Percentiles rank a stretch among this genome's conserved stretches.
These are phyloP conservation scores for Setophaga petechia DNA, from an alignment of 2,113 vertebrate species.

Conservation along the genomic window DNA sequence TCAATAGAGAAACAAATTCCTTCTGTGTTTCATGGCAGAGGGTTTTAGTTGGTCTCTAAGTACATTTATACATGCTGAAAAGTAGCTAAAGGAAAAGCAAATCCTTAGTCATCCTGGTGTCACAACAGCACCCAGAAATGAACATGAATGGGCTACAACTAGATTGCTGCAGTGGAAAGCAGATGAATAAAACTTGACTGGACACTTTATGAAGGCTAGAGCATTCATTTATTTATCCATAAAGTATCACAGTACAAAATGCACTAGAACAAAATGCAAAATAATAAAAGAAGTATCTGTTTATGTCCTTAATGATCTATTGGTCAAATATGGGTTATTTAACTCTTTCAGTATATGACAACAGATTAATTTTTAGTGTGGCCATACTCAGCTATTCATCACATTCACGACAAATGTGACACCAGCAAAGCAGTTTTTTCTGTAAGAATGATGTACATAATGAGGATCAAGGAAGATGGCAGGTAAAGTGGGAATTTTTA, in stretches of 20 bases:
- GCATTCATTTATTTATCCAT: background rate
- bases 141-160: background rate
- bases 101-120: background rate
- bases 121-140: background rate
- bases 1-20: background rate
- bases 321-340: background rate
- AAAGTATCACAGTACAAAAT: background rate
- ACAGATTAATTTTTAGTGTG: background rate
- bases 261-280: background rate
- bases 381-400: background rate
- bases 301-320: background rate
- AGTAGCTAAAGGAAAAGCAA: background rate
- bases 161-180: background rate
- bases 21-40: background rate
- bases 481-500: background rate
- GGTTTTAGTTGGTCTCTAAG: background rate
- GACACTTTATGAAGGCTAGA: background rate
- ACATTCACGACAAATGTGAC: background rate
- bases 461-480: accelerated
- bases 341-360: background rate
- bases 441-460: background rate
- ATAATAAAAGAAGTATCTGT: background rate
- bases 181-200: background rate
- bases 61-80: background rate
- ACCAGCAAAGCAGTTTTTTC: background rate